Evolutionary conservation across 2,888 invertebrate genomes (phyloP), one percentile per base, ranked within the genome.

Genomic region (Cetonia aurata): DNA sequence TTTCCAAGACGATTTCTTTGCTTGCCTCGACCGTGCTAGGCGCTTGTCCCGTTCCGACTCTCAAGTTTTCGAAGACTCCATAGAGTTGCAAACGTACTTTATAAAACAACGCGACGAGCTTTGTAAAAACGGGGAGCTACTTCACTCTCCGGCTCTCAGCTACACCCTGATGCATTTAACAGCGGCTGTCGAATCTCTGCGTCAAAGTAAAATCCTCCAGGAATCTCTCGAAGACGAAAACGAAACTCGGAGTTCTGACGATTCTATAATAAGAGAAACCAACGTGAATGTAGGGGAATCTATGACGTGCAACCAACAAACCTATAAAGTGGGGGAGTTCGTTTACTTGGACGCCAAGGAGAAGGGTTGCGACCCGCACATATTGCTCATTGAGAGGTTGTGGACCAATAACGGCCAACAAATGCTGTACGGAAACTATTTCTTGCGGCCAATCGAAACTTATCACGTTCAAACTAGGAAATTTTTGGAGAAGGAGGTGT

Each of bases 1-100:
- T 69, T 99, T 99, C 85, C 99, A 99, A 86, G 96, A 96, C 79
- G 99, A 99, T 81, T 91, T 99, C 81, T 99, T 99, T 82, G 90
- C 93, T 42, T 95, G 98, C 73, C 91, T 99, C 81, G 96, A 98
- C 79, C 86, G 94, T 77, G 97, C 97, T 0, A 90, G 99, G 1
- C 91, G 91, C 71, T 86, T 96, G 0, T 94, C 96, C 0, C 90
- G 96, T 12, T 93, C 95, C 0, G 98, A 98, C 86, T 98, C 98
- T 2, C 96, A 96, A 82, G 91, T 96, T 50, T 99, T 98, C 85
- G 97, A 98, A 81, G 99, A 99, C 84, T 93, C 98, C 0, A 91
- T 96, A 37, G 97, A 98, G 79, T 87, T 99, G 62, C 98, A 99
- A 83, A 89, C 92, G 10, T 96, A 91, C 85, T 99, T 96, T 84